Percentiles rank a stretch among this genome's conserved stretches.
Conservation (phyloP, 2,113 vertebrate species). For the Notarius quadriscutis region DNA sequence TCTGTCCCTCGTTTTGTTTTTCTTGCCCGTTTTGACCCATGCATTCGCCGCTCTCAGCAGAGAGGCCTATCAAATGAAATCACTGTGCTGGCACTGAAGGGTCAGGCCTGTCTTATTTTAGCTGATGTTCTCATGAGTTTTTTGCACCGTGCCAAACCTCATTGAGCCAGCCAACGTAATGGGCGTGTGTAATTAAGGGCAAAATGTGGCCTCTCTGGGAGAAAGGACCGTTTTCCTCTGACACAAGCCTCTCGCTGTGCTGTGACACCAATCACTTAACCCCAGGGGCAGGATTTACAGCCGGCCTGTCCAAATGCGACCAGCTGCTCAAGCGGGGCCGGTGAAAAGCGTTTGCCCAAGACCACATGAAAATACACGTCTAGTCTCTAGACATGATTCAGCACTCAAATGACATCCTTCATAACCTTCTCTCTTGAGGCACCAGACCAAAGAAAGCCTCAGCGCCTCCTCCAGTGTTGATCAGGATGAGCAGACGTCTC, state of each 20-base stretch:
- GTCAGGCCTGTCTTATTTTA: conserved; percentile 37
- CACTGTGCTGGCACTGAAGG: conserved; percentile 13
- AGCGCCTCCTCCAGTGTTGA: conserved; percentile 30
- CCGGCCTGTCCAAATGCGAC: conserved; percentile 39
- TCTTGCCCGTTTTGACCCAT: background rate
- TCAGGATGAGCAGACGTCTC: conserved; percentile 41
- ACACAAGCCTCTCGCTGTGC: conserved; percentile 34
- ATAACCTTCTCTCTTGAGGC: conserved; percentile 56
- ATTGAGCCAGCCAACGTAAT: conserved; percentile 27
- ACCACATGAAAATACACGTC: conserved; percentile 69
- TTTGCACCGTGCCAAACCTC: conserved; percentile 32
- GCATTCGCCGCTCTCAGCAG: background rate
- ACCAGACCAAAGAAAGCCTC: conserved; percentile 60
- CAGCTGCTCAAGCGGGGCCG: conserved; percentile 43
- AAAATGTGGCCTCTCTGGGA: conserved; percentile 34
- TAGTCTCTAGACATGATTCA: conserved; percentile 71
- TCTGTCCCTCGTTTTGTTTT: background rate
- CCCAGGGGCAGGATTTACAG: conserved; percentile 39
- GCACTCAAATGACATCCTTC: conserved; percentile 60
- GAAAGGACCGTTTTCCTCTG: conserved; percentile 32
- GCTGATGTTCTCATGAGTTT: conserved; percentile 39
- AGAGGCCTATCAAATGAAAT: conserved; percentile 23
- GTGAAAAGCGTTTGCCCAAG: conserved; percentile 59
- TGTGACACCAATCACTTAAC: conserved; percentile 44
- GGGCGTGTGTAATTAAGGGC: conserved; percentile 41